Conservation (phyloP, 1,140 invertebrate species). For the Gerris buenoi region DNA sequence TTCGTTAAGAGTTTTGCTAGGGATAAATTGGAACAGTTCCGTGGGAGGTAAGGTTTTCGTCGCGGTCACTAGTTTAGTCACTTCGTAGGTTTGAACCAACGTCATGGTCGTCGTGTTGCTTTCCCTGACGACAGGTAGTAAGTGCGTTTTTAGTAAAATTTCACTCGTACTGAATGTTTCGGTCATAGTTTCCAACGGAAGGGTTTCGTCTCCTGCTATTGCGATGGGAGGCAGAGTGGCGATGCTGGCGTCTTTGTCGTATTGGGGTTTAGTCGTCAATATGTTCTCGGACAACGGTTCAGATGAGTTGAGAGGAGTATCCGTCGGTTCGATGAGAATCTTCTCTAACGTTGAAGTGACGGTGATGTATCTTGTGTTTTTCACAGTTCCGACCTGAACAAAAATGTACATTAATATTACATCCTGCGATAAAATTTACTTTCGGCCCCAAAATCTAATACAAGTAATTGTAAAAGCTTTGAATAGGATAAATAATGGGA, state of each 20-base stretch:
- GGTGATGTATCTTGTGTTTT: constrained; percentile 71
- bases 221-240: constrained; percentile 65
- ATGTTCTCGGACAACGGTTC: constrained; percentile 76
- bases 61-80: constrained; percentile 68
- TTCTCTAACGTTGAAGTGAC: constrained; percentile 68
- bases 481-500: no score
- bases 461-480: no score
- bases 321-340: constrained; percentile 39
- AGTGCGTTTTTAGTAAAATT: constrained; percentile 68
- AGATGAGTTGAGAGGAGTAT: constrained; percentile 35
- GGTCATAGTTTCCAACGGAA: constrained; percentile 69
- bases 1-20: constrained; percentile 72
- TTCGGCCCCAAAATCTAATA: no score
- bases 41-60: constrained; percentile 74
- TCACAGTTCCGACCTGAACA: constrained; percentile 64
- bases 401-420: no score
- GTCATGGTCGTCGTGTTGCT: constrained; percentile 58
- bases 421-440: no score
- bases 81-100: constrained; percentile 71
- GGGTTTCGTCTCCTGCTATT: constrained; percentile 55
- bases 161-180: constrained; percentile 81
- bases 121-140: constrained; percentile 59
- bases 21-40: constrained; percentile 71
- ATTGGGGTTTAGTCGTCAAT: constrained; percentile 53
- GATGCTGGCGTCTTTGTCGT: constrained; percentile 48